Base-by-base conservation (phyloP, 2,113 vertebrate species). In the Cervus canadensis region DNA sequence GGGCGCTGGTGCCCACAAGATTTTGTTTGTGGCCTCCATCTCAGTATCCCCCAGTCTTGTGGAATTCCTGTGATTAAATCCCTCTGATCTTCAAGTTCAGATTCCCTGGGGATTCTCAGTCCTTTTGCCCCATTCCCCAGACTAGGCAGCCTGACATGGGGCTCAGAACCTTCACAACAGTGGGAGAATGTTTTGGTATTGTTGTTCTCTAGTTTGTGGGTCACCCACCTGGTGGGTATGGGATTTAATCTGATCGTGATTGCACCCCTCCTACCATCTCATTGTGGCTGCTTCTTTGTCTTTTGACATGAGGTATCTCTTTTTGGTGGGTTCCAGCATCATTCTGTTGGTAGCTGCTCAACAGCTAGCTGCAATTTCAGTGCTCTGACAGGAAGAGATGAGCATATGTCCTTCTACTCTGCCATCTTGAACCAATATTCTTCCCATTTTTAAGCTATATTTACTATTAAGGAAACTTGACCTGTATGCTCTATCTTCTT, bases 361-460 rank as follows among this genome's bases (percentile, higher is more conserved):
- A 40, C 19, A 74, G n/a, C 67, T 25, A 40, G 36, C 36, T 74
- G 67, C n/a, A 74, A 23, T 74, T 40, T 74, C 67, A 13, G 10
- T 40, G 67, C 10, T 25, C n/a, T 74, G 23, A 40, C 36, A 74
- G n/a, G n/a, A 74, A 19, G 67, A 71, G n/a, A 71, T 3, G 5
- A 71, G n/a, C 10, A 40, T 74, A 40, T 6, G 6, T 74, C 36
- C 19, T 36, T 71, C n/a, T 40, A 74, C 10, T 23, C 19, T 40
- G 10, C 19, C 67, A 74, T 40, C 5, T 40, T 23, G n/a, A 74
- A 74, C 21, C 21, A 40, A 74, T 19, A 17, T 30, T 95, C 90
- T 91, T 57, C 17, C 33, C 7, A 87, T 52, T 86, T 97, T 86
- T 28, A 50, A 97, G 36, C 28, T 8, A 23, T 64, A 40, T 85